These are phyloP conservation scores for Pogonomyrmex californicus DNA, from an alignment of 1,140 invertebrate species.

Conservation along the genomic window DNA sequence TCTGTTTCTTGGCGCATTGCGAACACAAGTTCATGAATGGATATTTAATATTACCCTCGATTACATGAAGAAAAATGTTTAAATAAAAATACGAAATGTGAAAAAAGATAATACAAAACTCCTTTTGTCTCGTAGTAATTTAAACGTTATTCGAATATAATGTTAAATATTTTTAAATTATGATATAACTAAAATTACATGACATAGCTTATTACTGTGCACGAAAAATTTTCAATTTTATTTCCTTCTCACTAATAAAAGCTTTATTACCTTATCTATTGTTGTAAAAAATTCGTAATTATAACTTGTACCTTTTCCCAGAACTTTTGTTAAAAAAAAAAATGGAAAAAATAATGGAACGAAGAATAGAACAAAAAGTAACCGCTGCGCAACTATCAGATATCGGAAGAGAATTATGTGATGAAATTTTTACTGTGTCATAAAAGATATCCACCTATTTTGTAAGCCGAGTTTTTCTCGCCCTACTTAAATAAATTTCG, in stretches of 20 bases:
- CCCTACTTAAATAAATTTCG: constrained; percentile 7
- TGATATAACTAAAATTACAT: constrained; percentile 20
- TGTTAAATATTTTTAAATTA: constrained; percentile 19
- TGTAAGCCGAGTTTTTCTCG: neutral
- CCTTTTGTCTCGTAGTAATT: neutral
- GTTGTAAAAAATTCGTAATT: constrained; percentile 32
- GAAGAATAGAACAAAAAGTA: neutral
- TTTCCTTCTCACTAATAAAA: neutral
- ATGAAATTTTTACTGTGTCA: constrained; percentile 49
- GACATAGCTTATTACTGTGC: neutral
- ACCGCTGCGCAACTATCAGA: neutral
- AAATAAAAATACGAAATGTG: constrained; percentile 6
- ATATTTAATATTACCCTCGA: constrained; percentile 15
- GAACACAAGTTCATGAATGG: constrained; percentile 14
- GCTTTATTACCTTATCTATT: constrained; percentile 47
- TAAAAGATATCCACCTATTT: constrained; percentile 13
- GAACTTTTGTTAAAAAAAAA: constrained; percentile 28
- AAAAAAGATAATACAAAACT: neutral
- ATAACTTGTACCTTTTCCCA: constrained; percentile 7
- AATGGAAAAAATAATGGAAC: constrained; percentile 32
- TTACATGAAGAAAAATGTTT: neutral
- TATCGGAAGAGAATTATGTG: constrained; percentile 24
- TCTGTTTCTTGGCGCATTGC: neutral
- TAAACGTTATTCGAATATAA: constrained; percentile 5
- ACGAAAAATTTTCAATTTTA: constrained; percentile 14